A percentile compares a stretch with the other conserved stretches of the same genome.
These are phyloP conservation scores for Genyomyrus donnyi DNA, from an alignment of 2,113 vertebrate genomes.

Conservation along the genomic window DNA sequence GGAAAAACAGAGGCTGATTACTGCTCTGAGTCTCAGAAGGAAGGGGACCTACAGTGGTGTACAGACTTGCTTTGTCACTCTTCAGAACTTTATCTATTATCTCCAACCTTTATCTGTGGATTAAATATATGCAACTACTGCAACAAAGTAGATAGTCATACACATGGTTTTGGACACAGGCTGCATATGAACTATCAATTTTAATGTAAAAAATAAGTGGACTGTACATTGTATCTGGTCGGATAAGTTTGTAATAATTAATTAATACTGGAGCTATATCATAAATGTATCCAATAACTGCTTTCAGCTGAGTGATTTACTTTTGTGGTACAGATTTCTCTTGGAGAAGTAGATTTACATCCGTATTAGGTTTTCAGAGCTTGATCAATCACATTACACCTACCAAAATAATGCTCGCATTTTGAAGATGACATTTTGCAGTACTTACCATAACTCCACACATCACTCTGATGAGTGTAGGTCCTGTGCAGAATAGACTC, in stretches of 20 bases:
- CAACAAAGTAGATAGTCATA: neutral
- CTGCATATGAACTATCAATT: neutral
- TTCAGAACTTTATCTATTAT: neutral
- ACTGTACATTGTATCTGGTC: neutral
- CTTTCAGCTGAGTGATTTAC: neutral
- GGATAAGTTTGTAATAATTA: neutral
- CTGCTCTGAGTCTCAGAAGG: neutral
- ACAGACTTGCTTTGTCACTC: neutral
- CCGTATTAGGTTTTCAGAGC: neutral
- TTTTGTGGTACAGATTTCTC: neutral
- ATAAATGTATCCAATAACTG: neutral
- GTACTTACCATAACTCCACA: constrained; percentile 90
- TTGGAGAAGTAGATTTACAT: neutral
- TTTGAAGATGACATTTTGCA: neutral
- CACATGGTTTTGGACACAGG: neutral
- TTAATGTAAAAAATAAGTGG: neutral
- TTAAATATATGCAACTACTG: neutral
- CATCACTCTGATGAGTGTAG: constrained; percentile 92
- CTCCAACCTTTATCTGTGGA: neutral
- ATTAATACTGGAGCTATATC: neutral
- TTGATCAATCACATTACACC: neutral
- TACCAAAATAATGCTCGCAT: neutral
- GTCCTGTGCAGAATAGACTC: constrained; percentile 90
- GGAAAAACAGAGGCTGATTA: neutral
- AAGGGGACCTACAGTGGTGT: neutral